Conservation (phyloP, 1,140 invertebrate species). For the Aphaenogaster rudis region DNA sequence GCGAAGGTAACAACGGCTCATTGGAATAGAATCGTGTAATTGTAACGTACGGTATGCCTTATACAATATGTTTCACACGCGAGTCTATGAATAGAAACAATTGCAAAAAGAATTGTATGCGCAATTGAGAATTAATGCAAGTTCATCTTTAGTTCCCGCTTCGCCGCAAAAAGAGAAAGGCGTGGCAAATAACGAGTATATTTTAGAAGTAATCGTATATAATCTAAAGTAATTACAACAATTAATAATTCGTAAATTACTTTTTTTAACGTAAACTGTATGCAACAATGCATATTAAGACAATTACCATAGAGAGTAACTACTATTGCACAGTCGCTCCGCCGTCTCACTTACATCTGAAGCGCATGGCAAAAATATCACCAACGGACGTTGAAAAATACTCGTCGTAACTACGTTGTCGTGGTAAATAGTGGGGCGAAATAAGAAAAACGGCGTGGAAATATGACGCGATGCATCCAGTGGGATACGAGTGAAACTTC, state of each 20-base stretch:
- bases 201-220: conserved; percentile 11
- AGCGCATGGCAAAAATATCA: conserved; percentile 47
- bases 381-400: conserved; percentile 57
- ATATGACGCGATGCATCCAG: conserved; percentile 60
- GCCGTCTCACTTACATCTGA: background rate
- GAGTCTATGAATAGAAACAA: conserved; percentile 18
- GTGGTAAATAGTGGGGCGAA: conserved; percentile 53
- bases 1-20: background rate
- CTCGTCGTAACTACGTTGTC: conserved; percentile 58
- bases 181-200: background rate
- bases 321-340: background rate
- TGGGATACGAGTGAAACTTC: conserved; percentile 52
- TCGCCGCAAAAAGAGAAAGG: background rate
- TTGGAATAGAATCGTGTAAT: background rate
- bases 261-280: background rate
- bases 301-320: conserved; percentile 5
- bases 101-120: conserved; percentile 27
- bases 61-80: background rate
- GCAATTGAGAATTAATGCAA: background rate
- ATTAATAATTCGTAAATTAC: conserved; percentile 18
- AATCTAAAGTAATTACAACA: background rate
- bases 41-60: background rate
- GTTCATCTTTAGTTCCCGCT: background rate
- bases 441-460: conserved; percentile 62
- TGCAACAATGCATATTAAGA: conserved; percentile 2